A percentile compares a stretch with the other conserved stretches of the same genome.
phyloP scores from a whole-genome alignment of 2,888 invertebrate genomes.

The Andrena hattorfiana region DNA sequence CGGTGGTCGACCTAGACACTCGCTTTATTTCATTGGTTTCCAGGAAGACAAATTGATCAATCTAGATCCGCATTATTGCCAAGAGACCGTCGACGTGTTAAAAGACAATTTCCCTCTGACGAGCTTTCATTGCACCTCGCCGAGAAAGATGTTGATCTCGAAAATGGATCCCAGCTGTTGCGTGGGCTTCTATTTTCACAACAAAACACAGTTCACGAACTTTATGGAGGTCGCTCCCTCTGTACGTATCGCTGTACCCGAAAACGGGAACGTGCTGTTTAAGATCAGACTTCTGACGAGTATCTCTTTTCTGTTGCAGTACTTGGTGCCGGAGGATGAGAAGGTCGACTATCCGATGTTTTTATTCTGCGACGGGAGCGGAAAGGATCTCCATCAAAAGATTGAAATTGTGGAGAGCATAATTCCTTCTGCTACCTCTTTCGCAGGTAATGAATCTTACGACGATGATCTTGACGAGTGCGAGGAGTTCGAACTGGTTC shows the following conservation, averaged over 20 bases:
- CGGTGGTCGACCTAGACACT: constrained; percentile 97
- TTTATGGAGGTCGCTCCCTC: constrained; percentile 90
- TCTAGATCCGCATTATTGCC: constrained; percentile 97
- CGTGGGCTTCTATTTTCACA: constrained; percentile 94
- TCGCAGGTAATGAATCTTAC: constrained; percentile 67
- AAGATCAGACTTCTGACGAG: background rate
- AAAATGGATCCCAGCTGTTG: constrained; percentile 98
- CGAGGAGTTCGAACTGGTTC: constrained; percentile 81
- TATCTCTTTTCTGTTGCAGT: constrained; percentile 81
- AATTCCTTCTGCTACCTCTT: constrained; percentile 70
- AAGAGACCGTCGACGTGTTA: constrained; percentile 95
- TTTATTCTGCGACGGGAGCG: constrained; percentile 91
- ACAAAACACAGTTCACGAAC: constrained; percentile 91
- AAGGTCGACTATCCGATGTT: constrained; percentile 93
- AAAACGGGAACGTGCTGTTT: background rate
- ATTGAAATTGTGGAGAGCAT: constrained; percentile 75
- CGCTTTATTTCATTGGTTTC: constrained; percentile 96
- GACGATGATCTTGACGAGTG: constrained; percentile 81
- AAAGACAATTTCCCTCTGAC: constrained; percentile 91
- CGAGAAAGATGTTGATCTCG: constrained; percentile 92
- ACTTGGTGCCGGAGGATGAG: constrained; percentile 86
- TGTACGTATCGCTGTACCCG: constrained; percentile 82
- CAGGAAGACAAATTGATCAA: constrained; percentile 97
- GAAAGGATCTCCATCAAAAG: constrained; percentile 85
- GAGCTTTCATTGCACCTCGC: constrained; percentile 94